Percentiles rank a stretch among this genome's conserved stretches.
Evolutionary conservation across 2,797 vertebrate genomes (phyloP).

Genomic region (Chelon auratus): DNA sequence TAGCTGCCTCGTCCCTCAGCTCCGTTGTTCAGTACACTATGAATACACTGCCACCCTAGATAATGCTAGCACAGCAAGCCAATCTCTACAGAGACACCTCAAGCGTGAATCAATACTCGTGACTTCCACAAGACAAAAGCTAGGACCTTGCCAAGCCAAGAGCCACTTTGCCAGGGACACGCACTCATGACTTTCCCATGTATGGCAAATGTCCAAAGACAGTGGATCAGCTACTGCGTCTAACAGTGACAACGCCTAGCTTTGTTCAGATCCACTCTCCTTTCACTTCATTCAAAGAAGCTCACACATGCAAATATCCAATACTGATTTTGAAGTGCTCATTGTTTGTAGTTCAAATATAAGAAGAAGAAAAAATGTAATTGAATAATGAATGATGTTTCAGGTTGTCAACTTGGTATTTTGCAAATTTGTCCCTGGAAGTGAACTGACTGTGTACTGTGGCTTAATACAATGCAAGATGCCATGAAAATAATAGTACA

Average conservation of each 20-base stretch:
- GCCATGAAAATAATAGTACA: constrained; percentile 37
- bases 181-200: constrained; percentile 70
- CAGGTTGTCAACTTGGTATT: constrained; percentile 39
- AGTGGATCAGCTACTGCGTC: constrained; percentile 42
- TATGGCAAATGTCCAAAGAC: constrained; percentile 56
- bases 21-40: constrained; percentile 74
- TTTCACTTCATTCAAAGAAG: constrained; percentile 13
- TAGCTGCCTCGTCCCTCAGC: constrained; percentile 69
- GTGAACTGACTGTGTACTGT: constrained; percentile 29
- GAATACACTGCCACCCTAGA: constrained; percentile 77
- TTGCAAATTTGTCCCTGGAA: constrained; percentile 36
- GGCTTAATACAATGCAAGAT: constrained; percentile 27
- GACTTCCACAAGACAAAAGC: constrained; percentile 82
- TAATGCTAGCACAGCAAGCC: constrained; percentile 73
- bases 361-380: neutral
- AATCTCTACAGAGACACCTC: constrained; percentile 76
- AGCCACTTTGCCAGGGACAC: constrained; percentile 66
- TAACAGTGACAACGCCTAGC: constrained; percentile 36
- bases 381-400: constrained; percentile 19
- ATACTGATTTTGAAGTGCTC: neutral
- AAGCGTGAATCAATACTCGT: constrained; percentile 81
- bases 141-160: constrained; percentile 75
- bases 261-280: constrained; percentile 40
- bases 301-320: constrained; percentile 3
- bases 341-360: constrained; percentile 10